Conservation (phyloP, 2,888 invertebrate genomes). For the Apodemia zela region DNA sequence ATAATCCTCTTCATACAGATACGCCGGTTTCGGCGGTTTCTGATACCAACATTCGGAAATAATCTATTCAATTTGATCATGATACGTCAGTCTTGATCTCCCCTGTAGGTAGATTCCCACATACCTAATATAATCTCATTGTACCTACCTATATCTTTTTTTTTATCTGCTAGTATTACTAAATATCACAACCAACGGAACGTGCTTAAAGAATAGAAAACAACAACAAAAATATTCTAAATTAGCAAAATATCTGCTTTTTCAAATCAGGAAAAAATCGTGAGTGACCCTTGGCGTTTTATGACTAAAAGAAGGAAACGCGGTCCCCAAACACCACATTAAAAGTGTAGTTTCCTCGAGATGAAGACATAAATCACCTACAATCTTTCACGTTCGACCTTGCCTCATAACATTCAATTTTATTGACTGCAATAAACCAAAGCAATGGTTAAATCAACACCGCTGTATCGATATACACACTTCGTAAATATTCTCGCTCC, state of each 20-base stretch:
- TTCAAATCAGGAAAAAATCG: slow-evolving; percentile 2
- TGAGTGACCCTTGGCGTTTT: neutral
- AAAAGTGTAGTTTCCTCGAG: slow-evolving; percentile 45
- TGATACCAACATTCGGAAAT: no score
- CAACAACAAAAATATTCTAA: neutral
- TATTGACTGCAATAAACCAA: slow-evolving; percentile 79
- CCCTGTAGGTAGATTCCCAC: no score
- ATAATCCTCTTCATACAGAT: no score
- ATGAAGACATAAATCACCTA: slow-evolving; percentile 73
- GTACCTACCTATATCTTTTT: no score
- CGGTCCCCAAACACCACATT: slow-evolving; percentile 36
- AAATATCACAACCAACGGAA: no score
- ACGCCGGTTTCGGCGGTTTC: no score
- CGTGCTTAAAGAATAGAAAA: no score
- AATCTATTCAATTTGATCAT: no score
- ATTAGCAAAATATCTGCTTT: neutral
- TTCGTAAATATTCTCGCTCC: slow-evolving; percentile 64
- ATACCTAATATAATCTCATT: no score
- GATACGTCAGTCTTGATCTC: no score
- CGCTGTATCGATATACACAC: slow-evolving; percentile 75
- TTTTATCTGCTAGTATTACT: no score
- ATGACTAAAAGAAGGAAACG: slow-evolving; percentile 25
- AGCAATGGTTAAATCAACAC: slow-evolving; percentile 79
- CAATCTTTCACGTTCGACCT: slow-evolving; percentile 73
- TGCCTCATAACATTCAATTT: slow-evolving; percentile 80